Conservation (phyloP, 2,888 invertebrate species). For the Lamellibrachia columna region DNA sequence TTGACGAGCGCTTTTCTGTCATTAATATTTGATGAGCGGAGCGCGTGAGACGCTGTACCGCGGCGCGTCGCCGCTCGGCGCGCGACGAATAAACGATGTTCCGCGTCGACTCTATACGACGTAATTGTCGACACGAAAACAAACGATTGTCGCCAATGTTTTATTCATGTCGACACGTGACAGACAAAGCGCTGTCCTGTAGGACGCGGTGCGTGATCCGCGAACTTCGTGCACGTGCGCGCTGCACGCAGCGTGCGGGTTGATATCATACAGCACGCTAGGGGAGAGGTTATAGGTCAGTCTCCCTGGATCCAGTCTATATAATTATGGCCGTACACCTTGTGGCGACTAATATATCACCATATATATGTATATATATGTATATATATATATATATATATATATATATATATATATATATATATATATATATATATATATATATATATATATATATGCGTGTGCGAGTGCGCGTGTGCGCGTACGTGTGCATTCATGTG, state of each 20-base stretch:
- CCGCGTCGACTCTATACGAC: background rate
- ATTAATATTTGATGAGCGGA: background rate
- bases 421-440: background rate
- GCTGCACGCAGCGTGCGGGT: background rate
- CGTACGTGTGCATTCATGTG: background rate
- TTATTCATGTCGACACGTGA: background rate
- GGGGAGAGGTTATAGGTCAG: background rate
- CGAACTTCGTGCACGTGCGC: background rate
- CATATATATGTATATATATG: background rate
- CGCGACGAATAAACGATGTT: background rate
- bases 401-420: too few relatives aligned
- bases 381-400: background rate
- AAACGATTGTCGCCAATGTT: constrained; percentile 16
- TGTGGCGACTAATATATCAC: too few relatives aligned
- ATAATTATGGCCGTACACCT: too few relatives aligned
- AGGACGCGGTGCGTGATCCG: background rate
- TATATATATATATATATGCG: background rate
- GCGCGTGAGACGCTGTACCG: background rate
- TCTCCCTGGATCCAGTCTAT: background rate
- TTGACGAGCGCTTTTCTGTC: background rate
- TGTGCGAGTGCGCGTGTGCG: background rate
- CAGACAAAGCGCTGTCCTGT: background rate
- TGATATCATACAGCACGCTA: background rate
- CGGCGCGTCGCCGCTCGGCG: background rate
- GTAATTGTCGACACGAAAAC: constrained; percentile 4